Evolutionary conservation across 2,113 vertebrate genomes (phyloP).

Genomic region (Panthera tigris): DNA sequence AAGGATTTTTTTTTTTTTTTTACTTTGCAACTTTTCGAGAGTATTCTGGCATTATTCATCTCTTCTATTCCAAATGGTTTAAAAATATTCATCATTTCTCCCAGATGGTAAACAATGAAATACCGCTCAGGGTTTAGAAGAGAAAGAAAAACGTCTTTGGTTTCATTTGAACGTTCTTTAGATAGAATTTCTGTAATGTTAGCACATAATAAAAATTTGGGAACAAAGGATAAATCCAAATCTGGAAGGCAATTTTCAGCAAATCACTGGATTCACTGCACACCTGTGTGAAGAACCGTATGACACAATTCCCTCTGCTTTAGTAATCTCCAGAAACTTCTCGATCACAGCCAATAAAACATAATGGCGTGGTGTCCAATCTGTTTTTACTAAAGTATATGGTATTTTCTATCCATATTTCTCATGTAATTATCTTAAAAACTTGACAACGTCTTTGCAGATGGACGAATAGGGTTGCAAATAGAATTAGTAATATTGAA

Average conservation of each 20-base stretch:
- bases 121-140: constrained; percentile 16
- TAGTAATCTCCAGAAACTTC: constrained; percentile 41
- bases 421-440: neutral
- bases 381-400: neutral
- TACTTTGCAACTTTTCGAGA: constrained; percentile 29
- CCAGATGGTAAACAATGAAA: constrained; percentile 23
- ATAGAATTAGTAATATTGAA: neutral
- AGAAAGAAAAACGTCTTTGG: constrained; percentile 17
- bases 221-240: constrained; percentile 36
- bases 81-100: constrained; percentile 27
- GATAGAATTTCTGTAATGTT: constrained; percentile 29
- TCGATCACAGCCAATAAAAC: constrained; percentile 32
- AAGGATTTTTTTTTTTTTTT: constrained; percentile 12
- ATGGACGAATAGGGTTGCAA: neutral
- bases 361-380: neutral
- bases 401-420: neutral
- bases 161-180: constrained; percentile 42
- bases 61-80: constrained; percentile 38
- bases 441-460: neutral
- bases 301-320: neutral
- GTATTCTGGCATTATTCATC: constrained; percentile 47
- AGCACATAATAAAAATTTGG: constrained; percentile 30
- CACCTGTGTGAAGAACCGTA: neutral
- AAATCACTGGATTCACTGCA: neutral
- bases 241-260: neutral